Conservation (phyloP, 1,140 invertebrate species). For the Amyelois transitella region DNA sequence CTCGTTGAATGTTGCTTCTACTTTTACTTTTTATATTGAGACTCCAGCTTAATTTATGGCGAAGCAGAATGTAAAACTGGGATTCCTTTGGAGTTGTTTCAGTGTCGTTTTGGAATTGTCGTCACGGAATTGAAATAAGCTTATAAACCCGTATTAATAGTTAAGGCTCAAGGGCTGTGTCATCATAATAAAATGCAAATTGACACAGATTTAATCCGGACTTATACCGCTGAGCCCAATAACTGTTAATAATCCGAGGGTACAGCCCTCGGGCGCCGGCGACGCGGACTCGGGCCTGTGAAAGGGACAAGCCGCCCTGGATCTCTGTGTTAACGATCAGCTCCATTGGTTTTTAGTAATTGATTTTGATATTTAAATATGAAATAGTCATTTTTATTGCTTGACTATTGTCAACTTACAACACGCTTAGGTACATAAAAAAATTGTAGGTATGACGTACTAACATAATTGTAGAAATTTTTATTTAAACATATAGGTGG, state of each 20-base stretch:
- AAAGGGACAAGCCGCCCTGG: neutral
- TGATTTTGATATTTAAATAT: too few relatives aligned
- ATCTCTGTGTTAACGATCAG: constrained; percentile 10
- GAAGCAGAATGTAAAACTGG: constrained; percentile 20
- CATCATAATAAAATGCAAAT: constrained; percentile 69
- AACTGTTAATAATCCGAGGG: constrained; percentile 58
- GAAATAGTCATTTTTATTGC: too few relatives aligned
- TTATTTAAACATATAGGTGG: too few relatives aligned
- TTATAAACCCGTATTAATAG: constrained; percentile 49
- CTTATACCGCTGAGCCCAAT: constrained; percentile 52
- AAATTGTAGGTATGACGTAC: too few relatives aligned
- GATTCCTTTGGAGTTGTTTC: constrained; percentile 17
- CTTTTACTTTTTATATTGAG: constrained; percentile 27
- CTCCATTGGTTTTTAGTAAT: constrained; percentile 11
- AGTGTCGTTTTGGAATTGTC: constrained; percentile 12
- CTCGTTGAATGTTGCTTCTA: constrained; percentile 30
- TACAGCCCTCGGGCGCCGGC: neutral
- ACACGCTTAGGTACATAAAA: too few relatives aligned
- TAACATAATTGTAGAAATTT: too few relatives aligned
- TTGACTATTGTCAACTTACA: too few relatives aligned
- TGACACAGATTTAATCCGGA: constrained; percentile 60
- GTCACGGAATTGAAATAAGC: constrained; percentile 37
- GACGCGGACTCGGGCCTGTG: neutral
- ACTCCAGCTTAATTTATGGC: constrained; percentile 32
- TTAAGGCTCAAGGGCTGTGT: constrained; percentile 46